A percentile compares a stretch with the other conserved stretches of the same genome.
These are phyloP conservation scores for Selene dorsalis DNA, from an alignment of 2,797 vertebrate species.

Conservation along the genomic window DNA sequence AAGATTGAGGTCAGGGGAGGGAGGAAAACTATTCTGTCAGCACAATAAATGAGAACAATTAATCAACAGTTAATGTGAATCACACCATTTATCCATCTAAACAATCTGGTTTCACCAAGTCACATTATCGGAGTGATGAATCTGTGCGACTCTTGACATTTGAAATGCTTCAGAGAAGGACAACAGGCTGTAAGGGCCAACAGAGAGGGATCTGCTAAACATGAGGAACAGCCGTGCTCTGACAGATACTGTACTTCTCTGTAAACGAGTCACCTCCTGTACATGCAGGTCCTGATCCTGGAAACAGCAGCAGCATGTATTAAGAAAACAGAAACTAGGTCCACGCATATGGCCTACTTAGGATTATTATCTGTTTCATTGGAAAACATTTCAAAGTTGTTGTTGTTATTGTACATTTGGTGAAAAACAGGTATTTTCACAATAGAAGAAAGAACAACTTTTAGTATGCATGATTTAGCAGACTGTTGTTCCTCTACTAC, in stretches of 20 bases:
- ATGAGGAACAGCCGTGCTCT: constrained; percentile 48
- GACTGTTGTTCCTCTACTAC: constrained; percentile 9
- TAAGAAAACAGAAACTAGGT: constrained; percentile 65
- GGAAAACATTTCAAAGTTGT: neutral
- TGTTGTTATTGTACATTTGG: neutral
- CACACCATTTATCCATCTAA: constrained; percentile 78
- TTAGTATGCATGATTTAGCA: constrained; percentile 2
- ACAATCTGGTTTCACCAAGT: constrained; percentile 77
- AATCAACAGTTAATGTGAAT: constrained; percentile 84
- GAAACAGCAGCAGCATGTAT: constrained; percentile 59
- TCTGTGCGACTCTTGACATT: constrained; percentile 70
- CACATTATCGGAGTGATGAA: constrained; percentile 69
- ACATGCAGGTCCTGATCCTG: constrained; percentile 46
- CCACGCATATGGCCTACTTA: constrained; percentile 56
- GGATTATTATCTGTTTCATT: constrained; percentile 17
- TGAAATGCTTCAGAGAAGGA: constrained; percentile 60
- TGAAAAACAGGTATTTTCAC: neutral
- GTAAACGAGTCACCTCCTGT: constrained; percentile 52
- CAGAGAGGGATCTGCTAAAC: constrained; percentile 50
- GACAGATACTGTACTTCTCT: constrained; percentile 46
- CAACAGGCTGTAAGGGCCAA: constrained; percentile 49
- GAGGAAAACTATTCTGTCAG: constrained; percentile 71
- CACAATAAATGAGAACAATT: constrained; percentile 84
- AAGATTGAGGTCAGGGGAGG: constrained; percentile 84
- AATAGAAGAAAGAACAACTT: neutral